phyloP scores from a whole-genome alignment of 2,113 vertebrate genomes.

The Calidris pygmaea region DNA sequence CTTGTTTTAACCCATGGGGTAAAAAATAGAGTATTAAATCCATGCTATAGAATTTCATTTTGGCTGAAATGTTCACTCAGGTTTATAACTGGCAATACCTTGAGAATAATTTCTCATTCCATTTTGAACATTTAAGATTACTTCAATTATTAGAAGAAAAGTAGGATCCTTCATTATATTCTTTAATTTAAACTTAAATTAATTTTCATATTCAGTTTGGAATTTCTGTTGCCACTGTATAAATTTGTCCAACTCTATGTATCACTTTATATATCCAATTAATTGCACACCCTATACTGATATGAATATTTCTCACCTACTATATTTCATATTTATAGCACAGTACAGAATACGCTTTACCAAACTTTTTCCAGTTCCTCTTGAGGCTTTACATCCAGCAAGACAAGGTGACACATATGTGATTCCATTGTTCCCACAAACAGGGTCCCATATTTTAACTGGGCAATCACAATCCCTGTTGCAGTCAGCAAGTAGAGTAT shows the following conservation, averaged over 20 bases:
- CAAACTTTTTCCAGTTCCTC: conserved; percentile 78
- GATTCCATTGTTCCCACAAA: conserved; percentile 85
- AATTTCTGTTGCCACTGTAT: background rate
- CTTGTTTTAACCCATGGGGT: background rate
- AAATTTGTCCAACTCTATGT: background rate
- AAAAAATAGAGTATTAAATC: background rate
- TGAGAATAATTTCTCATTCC: background rate
- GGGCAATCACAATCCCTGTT: conserved; percentile 77
- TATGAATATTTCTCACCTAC: background rate
- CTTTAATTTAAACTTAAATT: background rate
- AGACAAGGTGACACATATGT: conserved; percentile 90
- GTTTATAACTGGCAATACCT: background rate
- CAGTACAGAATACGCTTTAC: conserved; percentile 66
- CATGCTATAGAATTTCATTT: background rate
- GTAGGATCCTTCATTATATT: background rate
- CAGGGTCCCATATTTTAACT: conserved; percentile 85
- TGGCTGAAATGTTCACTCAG: background rate
- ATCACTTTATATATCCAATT: background rate
- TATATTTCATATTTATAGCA: background rate
- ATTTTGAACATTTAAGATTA: background rate
- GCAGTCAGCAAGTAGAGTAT: conserved; percentile 73
- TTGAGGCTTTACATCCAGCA: conserved; percentile 82
- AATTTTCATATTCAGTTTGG: background rate
- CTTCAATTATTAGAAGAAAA: background rate
- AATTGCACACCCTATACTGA: background rate